Percentiles rank a stretch among this genome's conserved stretches.
Evolutionary conservation across 2,888 invertebrate genomes (phyloP).

Genomic region (Catocala nupta): DNA sequence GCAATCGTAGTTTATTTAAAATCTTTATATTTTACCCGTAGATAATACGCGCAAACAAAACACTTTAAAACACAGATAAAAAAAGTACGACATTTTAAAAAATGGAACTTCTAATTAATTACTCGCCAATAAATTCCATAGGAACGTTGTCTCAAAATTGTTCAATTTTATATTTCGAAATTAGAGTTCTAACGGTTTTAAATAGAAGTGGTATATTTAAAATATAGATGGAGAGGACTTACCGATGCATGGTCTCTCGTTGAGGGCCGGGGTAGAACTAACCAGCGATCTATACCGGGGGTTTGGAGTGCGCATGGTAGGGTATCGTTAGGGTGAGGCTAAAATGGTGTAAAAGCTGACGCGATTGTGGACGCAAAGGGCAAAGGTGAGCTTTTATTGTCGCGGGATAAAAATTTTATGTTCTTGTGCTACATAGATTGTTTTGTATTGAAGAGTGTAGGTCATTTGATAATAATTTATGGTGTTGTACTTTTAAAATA

Average conservation of each 20-base stretch:
- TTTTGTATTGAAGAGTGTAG: no score
- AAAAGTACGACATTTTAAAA: no score
- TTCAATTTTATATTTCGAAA: not conserved
- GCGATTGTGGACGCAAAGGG: conserved; percentile 22
- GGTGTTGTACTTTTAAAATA: no score
- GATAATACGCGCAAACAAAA: no score
- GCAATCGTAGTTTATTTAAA: no score
- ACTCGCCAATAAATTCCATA: no score
- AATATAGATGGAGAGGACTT: conserved; percentile 38
- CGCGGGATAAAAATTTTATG: not conserved
- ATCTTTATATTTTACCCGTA: no score
- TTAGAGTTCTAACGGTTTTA: not conserved
- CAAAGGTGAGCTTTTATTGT: conserved; percentile 17
- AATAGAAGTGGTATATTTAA: not conserved
- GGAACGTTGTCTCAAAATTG: no score
- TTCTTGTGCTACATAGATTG: no score
- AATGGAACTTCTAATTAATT: no score
- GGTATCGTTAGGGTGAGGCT: conserved; percentile 51
- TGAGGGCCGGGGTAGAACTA: conserved; percentile 51
- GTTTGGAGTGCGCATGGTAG: conserved; percentile 73
- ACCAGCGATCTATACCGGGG: conserved; percentile 62
- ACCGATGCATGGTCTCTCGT: conserved; percentile 62
- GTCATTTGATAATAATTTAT: no score
- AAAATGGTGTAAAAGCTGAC: conserved; percentile 37
- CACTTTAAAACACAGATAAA: no score